phyloP scores from a whole-genome alignment of 2,888 invertebrate species.

The Neuroscelio doddi region DNA sequence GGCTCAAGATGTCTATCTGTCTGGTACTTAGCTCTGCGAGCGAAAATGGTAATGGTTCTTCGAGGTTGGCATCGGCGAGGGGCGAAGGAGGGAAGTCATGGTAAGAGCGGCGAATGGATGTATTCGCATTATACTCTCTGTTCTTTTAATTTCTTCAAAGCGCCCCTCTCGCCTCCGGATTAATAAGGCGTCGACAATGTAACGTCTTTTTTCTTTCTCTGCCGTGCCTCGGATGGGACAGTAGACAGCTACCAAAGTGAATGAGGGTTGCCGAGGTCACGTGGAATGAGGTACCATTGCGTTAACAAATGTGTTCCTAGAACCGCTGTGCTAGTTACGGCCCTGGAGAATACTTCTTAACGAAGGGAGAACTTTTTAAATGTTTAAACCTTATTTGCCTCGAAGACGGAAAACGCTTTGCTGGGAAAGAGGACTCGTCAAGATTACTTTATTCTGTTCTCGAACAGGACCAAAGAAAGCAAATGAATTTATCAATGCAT shows the following conservation, averaged over 20 bases:
- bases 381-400: conserved; percentile 52
- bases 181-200: conserved; percentile 71
- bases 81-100: conserved; percentile 33
- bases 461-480: conserved; percentile 50
- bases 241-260: conserved; percentile 64
- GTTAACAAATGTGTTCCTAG: conserved; percentile 68
- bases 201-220: conserved; percentile 66
- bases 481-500: conserved; percentile 27
- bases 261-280: conserved; percentile 59
- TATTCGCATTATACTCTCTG: conserved; percentile 70
- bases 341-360: conserved; percentile 64
- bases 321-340: conserved; percentile 53
- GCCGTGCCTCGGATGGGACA: conserved; percentile 53
- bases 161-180: conserved; percentile 61
- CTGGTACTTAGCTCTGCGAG: conserved; percentile 64
- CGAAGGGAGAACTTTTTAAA: conserved; percentile 67
- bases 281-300: conserved; percentile 53
- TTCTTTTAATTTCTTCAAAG: conserved; percentile 72
- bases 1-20: conserved; percentile 68
- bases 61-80: conserved; percentile 39
- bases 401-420: not conserved
- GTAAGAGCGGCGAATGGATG: conserved; percentile 63
- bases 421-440: conserved; percentile 19
- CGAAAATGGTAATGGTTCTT: conserved; percentile 64
- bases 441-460: conserved; percentile 58